A percentile compares a stretch with the other conserved stretches of the same genome.
Evolutionary conservation across 1,140 invertebrate genomes (phyloP).

Genomic region (Paramacrobiotus metropolitanus): DNA sequence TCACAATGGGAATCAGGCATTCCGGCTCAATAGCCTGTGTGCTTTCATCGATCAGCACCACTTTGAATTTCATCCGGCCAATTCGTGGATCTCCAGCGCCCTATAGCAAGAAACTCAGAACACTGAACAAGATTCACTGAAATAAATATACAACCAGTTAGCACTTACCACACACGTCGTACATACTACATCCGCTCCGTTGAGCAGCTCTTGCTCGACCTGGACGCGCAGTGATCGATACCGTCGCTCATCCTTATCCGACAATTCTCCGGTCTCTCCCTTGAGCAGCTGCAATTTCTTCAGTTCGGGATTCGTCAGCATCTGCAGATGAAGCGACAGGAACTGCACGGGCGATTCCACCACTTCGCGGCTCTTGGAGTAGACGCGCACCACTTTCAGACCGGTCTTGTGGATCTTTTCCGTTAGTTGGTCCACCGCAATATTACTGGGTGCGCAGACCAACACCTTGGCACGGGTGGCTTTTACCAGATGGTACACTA

Average conservation of each 20-base stretch:
- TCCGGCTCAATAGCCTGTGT: conserved; percentile 88
- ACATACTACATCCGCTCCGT: conserved; percentile 93
- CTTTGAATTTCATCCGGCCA: conserved; percentile 73
- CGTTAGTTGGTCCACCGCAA: conserved; percentile 93
- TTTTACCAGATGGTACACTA: conserved; percentile 91
- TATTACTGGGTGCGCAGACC: conserved; percentile 96
- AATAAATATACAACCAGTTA: not conserved
- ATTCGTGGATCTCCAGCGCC: conserved; percentile 86
- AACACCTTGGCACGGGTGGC: conserved; percentile 72
- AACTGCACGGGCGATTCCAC: conserved; percentile 95
- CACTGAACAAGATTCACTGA: not conserved
- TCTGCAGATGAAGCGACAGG: conserved; percentile 86
- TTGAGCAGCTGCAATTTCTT: conserved; percentile 87
- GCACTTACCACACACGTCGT: conserved; percentile 61
- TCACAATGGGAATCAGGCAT: conserved; percentile 91
- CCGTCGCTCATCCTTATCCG: conserved; percentile 63
- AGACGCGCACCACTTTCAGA: conserved; percentile 79
- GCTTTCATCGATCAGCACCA: conserved; percentile 93
- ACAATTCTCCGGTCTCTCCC: conserved; percentile 87
- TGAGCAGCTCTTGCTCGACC: conserved; percentile 69
- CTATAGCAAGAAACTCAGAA: not conserved
- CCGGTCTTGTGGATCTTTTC: conserved; percentile 96
- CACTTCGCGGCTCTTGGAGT: conserved; percentile 90
- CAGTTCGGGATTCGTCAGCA: conserved; percentile 46
- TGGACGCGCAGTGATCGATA: conserved; percentile 73